A percentile compares a stretch with the other conserved stretches of the same genome.
Evolutionary conservation across 2,797 vertebrate species (phyloP).

Genomic region (Premnoplex brunnescens): DNA sequence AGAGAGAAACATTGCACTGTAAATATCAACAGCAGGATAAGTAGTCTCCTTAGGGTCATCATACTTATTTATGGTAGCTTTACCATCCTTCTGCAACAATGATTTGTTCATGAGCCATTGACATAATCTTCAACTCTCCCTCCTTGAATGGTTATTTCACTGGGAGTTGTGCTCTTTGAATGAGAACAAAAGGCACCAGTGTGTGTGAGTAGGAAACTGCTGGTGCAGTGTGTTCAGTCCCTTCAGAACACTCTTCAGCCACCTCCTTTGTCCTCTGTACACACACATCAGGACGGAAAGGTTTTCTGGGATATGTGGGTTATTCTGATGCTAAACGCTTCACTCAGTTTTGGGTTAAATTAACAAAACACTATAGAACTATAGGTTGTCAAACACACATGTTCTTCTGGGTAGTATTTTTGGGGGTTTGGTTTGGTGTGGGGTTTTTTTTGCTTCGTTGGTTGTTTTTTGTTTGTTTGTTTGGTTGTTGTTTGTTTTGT

Average conservation of each 20-base stretch:
- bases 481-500: background rate
- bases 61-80: background rate
- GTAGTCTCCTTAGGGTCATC: background rate
- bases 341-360: background rate
- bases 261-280: background rate
- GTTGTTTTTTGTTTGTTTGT: too few relatives aligned
- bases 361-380: background rate
- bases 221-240: background rate
- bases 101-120: background rate
- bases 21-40: background rate
- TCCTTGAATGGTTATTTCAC: background rate
- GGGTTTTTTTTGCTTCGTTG: background rate
- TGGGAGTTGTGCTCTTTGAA: background rate
- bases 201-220: background rate
- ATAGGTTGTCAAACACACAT: background rate
- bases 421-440: background rate
- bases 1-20: background rate
- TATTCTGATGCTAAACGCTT: background rate
- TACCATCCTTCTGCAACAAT: background rate
- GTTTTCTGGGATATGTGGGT: background rate
- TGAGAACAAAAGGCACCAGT: fast-evolving
- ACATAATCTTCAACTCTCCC: background rate
- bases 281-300: background rate
- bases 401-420: background rate
- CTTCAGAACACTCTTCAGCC: background rate